Evolutionary conservation across 2,113 vertebrate species (phyloP).

Genomic region (Aldabrachelys gigantea): DNA sequence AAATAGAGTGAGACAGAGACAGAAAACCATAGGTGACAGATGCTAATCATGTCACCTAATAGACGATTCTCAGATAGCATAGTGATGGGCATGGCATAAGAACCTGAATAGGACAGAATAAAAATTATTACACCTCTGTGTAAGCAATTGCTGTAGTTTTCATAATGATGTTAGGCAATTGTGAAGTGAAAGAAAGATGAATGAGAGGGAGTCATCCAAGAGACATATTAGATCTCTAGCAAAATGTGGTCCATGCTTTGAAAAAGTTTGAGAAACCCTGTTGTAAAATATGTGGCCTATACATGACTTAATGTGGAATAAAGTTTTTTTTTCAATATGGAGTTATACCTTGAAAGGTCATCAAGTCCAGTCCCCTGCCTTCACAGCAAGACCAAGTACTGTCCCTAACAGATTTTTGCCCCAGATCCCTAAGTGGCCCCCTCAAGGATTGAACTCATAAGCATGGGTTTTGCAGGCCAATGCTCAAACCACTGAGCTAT

Average conservation of each 20-base stretch:
- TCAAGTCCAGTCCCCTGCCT: too few species aligned
- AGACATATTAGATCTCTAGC: neutral
- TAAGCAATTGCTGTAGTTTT: neutral
- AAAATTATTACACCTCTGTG: neutral
- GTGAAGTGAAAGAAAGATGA: neutral
- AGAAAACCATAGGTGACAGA: neutral
- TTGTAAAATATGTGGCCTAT: neutral
- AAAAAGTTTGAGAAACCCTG: neutral
- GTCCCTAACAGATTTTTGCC: too few species aligned
- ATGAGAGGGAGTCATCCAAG: neutral
- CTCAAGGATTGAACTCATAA: too few species aligned
- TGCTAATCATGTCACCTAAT: neutral
- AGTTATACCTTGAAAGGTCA: too few species aligned
- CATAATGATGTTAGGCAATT: neutral
- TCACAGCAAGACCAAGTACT: too few species aligned
- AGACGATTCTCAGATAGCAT: neutral
- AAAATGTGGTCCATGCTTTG: neutral
- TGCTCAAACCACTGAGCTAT: too few species aligned
- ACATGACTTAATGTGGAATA: neutral
- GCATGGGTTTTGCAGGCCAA: too few species aligned
- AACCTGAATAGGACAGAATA: neutral
- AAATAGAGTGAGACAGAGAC: neutral
- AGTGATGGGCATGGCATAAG: neutral
- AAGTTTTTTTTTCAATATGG: too few species aligned
- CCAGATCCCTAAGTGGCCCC: too few species aligned